Evolutionary conservation across 1,140 invertebrate species (phyloP).

Genomic region (Cephus cinctus): DNA sequence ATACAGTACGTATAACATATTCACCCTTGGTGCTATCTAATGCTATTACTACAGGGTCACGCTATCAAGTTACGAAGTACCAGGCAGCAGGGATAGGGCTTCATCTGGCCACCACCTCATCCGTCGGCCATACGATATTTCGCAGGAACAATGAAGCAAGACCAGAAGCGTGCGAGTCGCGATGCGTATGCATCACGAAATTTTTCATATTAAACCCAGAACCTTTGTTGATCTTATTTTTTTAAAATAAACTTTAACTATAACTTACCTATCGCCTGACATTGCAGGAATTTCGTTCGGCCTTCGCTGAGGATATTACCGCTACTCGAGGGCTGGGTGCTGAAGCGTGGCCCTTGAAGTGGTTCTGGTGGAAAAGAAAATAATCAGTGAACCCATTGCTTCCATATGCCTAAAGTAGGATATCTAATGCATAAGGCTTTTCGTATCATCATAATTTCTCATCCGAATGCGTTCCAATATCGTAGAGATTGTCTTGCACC

Average conservation of each 20-base stretch:
- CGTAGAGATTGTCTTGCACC: no score
- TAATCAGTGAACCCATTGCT: no score
- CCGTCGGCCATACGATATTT: conserved; percentile 39
- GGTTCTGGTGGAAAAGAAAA: conserved; percentile 56
- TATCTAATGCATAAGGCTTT: no score
- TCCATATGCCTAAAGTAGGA: no score
- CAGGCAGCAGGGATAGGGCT: conserved; percentile 31
- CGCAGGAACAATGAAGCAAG: conserved; percentile 29
- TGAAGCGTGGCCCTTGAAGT: conserved; percentile 80
- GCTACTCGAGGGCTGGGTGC: conserved; percentile 76
- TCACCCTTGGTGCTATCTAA: conserved; percentile 34
- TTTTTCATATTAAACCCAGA: no score
- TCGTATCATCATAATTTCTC: no score
- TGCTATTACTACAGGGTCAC: conserved; percentile 46
- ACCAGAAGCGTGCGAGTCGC: no score
- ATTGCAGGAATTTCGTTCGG: conserved; percentile 85
- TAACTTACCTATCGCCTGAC: conserved; percentile 82
- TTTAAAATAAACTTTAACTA: no score
- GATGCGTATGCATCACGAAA: no score
- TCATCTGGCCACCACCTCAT: conserved; percentile 44
- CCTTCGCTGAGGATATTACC: conserved; percentile 83
- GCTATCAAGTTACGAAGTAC: conserved; percentile 40
- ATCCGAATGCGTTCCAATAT: no score
- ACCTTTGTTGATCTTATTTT: no score
- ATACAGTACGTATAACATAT: not conserved